These are phyloP conservation scores for Phoxinus phoxinus DNA, from an alignment of 2,113 vertebrate species.

Conservation along the genomic window DNA sequence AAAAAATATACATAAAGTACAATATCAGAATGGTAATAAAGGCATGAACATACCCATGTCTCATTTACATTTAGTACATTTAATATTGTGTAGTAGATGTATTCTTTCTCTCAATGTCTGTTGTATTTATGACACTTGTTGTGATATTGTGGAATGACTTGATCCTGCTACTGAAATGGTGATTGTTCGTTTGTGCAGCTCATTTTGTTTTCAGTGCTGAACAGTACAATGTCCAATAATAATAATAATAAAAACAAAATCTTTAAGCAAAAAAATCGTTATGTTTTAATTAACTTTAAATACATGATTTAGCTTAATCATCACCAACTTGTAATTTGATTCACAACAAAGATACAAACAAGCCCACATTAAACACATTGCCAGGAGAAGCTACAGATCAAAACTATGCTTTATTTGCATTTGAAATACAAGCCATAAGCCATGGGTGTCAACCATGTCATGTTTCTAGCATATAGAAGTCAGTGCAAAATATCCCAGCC, in stretches of 20 bases:
- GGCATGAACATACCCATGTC: background rate
- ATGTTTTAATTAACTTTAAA: background rate
- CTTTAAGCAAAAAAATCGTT: background rate
- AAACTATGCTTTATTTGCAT: background rate
- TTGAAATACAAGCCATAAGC: background rate
- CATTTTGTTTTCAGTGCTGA: background rate
- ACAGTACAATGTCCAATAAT: background rate
- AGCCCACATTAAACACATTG: background rate
- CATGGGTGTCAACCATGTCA: background rate
- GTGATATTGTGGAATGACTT: background rate
- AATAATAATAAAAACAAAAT: background rate
- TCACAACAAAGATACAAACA: background rate
- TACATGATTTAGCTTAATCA: background rate
- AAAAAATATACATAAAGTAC: background rate
- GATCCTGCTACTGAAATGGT: background rate
- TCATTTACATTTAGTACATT: background rate
- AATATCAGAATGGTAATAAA: background rate
- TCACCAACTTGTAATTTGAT: background rate
- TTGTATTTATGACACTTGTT: background rate
- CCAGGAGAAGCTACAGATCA: background rate
- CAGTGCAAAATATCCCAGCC: background rate
- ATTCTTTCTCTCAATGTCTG: background rate
- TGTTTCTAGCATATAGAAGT: background rate
- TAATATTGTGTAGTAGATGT: background rate
- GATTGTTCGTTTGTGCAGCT: background rate